Evolutionary conservation across 2,888 invertebrate genomes (phyloP).

Genomic region (Hirtodrosophila duncani): DNA sequence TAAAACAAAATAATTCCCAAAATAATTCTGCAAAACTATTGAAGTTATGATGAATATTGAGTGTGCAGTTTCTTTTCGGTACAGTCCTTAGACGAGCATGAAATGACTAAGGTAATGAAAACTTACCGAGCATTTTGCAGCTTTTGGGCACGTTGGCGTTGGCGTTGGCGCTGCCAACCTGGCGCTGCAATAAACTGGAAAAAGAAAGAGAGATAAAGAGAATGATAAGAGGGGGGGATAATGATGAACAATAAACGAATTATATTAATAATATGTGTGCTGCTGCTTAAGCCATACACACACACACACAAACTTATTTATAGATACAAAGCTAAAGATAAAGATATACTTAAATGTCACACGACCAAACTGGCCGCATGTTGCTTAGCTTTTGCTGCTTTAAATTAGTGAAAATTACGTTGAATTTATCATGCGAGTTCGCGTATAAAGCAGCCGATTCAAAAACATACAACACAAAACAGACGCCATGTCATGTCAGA

Average conservation of each 20-base stretch:
- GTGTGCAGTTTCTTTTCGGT: no score
- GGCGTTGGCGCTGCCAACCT: constrained; percentile 47
- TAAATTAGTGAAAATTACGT: constrained; percentile 60
- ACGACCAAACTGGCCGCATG: background rate
- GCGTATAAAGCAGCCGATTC: constrained; percentile 14
- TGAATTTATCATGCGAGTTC: constrained; percentile 40
- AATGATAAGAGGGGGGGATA: constrained; percentile 6
- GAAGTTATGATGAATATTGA: no score
- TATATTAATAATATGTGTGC: constrained; percentile 53
- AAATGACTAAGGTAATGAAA: constrained; percentile 33
- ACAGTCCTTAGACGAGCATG: no score
- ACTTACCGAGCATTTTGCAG: constrained; percentile 62
- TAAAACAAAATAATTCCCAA: no score
- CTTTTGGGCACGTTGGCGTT: constrained; percentile 64
- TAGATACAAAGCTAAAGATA: constrained; percentile 15
- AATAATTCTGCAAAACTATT: no score
- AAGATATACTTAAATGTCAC: constrained; percentile 15
- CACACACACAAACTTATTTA: constrained; percentile 6
- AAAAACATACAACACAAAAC: constrained; percentile 25
- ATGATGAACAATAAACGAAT: constrained; percentile 57
- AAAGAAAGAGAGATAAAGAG: background rate
- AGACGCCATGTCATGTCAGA: constrained; percentile 67
- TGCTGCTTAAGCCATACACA: background rate
- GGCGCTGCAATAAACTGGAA: constrained; percentile 50
- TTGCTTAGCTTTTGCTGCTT: constrained; percentile 39